A percentile compares a stretch with the other conserved stretches of the same genome.
These are phyloP conservation scores for Aphelenchoides avenae DNA, from an alignment of 1,140 invertebrate species.

Conservation along the genomic window DNA sequence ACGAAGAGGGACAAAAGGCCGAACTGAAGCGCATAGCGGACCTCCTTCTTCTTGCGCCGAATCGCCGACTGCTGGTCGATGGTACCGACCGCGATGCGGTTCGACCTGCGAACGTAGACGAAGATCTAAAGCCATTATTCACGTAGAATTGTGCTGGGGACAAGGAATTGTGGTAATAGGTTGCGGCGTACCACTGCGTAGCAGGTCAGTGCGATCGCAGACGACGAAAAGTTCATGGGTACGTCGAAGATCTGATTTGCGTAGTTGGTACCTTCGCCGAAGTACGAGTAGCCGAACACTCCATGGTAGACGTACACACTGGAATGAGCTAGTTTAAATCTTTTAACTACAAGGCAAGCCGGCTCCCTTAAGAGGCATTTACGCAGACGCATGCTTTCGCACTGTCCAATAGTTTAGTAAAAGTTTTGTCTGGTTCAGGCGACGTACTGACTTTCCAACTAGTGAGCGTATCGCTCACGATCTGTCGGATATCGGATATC, in stretches of 20 bases:
- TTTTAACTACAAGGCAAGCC: not conserved
- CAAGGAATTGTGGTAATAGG: slow-evolving; percentile 1
- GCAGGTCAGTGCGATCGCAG: slow-evolving; percentile 12
- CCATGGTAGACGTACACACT: slow-evolving; percentile 12
- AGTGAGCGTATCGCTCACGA: no score
- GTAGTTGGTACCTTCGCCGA: slow-evolving; percentile 7
- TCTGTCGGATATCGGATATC: no score
- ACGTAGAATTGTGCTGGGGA: not conserved
- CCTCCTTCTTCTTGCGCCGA: slow-evolving; percentile 8
- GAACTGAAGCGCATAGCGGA: slow-evolving; percentile 17
- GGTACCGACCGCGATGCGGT: slow-evolving; percentile 10
- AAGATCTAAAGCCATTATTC: not conserved
- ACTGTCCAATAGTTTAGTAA: no score
- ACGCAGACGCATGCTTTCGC: no score
- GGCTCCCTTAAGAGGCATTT: not conserved
- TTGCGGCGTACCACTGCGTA: no score
- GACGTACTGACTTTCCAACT: no score
- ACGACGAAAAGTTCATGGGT: slow-evolving; percentile 6
- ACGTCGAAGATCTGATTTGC: slow-evolving; percentile 6
- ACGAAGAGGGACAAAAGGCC: not conserved
- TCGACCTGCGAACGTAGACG: slow-evolving; percentile 8
- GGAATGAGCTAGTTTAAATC: not conserved
- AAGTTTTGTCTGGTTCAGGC: no score
- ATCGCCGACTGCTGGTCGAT: slow-evolving; percentile 13
- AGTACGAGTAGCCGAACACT: slow-evolving; percentile 12